A percentile compares a stretch with the other conserved stretches of the same genome.
Evolutionary conservation across 2,797 vertebrate species (phyloP).

Genomic region (Poecilia wingei): DNA sequence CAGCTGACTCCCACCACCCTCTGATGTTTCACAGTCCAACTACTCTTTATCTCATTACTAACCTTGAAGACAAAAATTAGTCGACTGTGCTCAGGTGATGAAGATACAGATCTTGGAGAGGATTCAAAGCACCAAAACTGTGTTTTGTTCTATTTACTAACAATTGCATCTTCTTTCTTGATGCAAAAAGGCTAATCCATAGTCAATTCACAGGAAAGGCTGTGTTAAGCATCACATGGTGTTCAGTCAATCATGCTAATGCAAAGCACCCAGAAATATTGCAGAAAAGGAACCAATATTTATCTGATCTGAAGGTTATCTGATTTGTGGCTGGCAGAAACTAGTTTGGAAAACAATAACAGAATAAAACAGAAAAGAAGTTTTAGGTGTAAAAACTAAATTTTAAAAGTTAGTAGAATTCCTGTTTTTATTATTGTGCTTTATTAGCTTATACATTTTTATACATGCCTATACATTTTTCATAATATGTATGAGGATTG

Average conservation of each 20-base stretch:
- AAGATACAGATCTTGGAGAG: conserved; percentile 26
- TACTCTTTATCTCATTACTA: conserved; percentile 31
- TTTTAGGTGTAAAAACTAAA: conserved; percentile 53
- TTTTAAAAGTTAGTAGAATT: neutral
- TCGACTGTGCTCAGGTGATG: conserved; percentile 55
- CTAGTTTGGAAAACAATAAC: conserved; percentile 4
- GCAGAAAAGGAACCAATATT: conserved; percentile 64
- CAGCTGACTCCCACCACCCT: conserved; percentile 66
- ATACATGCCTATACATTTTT: neutral
- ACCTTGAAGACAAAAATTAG: conserved; percentile 56
- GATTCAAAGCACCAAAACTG: conserved; percentile 34
- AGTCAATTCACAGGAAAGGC: conserved; percentile 41
- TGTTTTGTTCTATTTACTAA: conserved; percentile 55
- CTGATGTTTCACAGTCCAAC: conserved; percentile 57
- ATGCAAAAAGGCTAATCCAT: conserved; percentile 61
- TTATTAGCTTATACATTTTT: neutral
- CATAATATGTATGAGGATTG: neutral
- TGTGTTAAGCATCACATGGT: conserved; percentile 61
- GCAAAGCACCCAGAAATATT: conserved; percentile 61
- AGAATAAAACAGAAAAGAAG: conserved; percentile 1
- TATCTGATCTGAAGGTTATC: conserved; percentile 28
- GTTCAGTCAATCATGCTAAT: conserved; percentile 64
- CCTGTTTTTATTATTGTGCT: neutral
- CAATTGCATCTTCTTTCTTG: conserved; percentile 29
- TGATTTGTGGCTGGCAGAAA: conserved; percentile 25